Percentiles rank a stretch among this genome's conserved stretches.
Evolutionary conservation across 2,113 vertebrate genomes (phyloP).

Genomic region (Carollia perspicillata): DNA sequence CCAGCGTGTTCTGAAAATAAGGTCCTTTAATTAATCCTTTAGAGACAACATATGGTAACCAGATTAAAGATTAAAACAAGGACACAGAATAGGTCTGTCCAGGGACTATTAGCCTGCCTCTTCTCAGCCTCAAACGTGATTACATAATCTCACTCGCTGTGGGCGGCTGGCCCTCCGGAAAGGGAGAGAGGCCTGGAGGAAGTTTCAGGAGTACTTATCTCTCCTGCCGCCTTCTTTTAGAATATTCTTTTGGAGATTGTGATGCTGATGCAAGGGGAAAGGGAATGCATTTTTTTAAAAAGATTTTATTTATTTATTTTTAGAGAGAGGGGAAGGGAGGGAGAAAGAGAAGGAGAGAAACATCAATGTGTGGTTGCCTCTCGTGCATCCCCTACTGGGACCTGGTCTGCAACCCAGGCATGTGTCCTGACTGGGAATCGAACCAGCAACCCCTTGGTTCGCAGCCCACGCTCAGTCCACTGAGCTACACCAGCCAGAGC

Average conservation of each 20-base stretch:
- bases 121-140: background rate
- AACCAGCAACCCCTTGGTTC: no score
- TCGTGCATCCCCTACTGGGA: no score
- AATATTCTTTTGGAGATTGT: background rate
- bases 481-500: no score
- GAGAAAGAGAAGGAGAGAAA: no score
- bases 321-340: no score
- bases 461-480: no score
- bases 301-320: no score
- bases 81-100: background rate
- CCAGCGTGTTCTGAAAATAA: constrained; percentile 32
- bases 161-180: background rate
- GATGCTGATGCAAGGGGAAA: background rate
- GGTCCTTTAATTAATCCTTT: constrained; percentile 44
- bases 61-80: constrained; percentile 49
- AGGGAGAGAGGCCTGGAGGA: background rate
- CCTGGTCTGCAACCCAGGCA: no score
- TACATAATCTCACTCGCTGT: background rate
- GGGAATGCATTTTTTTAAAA: background rate
- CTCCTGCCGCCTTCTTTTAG: background rate
- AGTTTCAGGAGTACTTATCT: background rate
- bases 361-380: no score
- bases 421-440: no score
- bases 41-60: constrained; percentile 44
- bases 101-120: background rate